These are phyloP conservation scores for Montipora capricornis DNA, from an alignment of 64 coral and sea anemone genomes.

Conservation along the genomic window DNA sequence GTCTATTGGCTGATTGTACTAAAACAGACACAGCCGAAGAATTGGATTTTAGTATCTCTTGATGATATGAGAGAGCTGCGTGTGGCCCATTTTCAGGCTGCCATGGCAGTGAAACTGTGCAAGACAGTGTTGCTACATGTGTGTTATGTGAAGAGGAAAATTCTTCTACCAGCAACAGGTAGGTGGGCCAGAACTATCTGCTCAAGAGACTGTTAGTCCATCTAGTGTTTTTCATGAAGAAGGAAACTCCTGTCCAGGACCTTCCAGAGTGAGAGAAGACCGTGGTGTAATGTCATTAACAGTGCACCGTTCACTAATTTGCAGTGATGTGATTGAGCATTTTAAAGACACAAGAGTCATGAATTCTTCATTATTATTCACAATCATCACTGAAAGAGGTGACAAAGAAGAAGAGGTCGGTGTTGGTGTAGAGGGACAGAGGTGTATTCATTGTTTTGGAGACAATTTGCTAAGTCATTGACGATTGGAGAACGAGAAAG, in stretches of 20 bases:
- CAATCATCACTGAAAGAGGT: slow-evolving; percentile 66
- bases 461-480: slow-evolving; percentile 67
- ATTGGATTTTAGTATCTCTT: slow-evolving; percentile 10
- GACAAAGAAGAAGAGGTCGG: slow-evolving; percentile 59
- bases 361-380: slow-evolving; percentile 41
- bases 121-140: not conserved
- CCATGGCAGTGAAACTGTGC: not conserved
- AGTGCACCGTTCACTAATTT: slow-evolving; percentile 46
- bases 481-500: slow-evolving; percentile 74
- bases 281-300: not conserved
- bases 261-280: not conserved
- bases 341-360: slow-evolving; percentile 34
- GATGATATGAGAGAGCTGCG: not conserved
- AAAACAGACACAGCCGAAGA: not conserved
- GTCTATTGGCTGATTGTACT: slow-evolving; percentile 7
- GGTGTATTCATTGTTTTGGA: slow-evolving; percentile 74
- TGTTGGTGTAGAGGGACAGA: slow-evolving; percentile 55
- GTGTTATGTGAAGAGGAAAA: no score
- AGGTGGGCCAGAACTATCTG: no score
- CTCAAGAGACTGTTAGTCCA: no score
- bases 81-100: not conserved
- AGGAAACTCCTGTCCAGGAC: not conserved
- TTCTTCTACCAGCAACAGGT: no score
- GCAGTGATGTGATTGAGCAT: slow-evolving; percentile 58
- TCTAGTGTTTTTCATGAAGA: no score